Conservation (phyloP, 2,113 vertebrate species). For the Mionectes macconnelli region DNA sequence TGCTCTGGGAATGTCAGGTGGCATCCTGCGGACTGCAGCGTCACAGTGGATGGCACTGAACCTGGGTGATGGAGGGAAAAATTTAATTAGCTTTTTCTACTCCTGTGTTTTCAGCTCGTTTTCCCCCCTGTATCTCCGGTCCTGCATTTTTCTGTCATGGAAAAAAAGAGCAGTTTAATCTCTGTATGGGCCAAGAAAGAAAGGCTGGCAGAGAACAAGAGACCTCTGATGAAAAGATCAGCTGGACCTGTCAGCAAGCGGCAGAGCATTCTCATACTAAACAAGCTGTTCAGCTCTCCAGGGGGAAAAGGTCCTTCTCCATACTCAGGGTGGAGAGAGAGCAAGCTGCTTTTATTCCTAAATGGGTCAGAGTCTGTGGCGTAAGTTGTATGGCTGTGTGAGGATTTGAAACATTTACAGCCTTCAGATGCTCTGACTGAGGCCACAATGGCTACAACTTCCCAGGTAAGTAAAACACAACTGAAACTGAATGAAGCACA, state of each 20-base stretch:
- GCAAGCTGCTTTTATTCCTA: background rate
- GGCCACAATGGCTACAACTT: background rate
- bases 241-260: background rate
- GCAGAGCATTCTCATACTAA: background rate
- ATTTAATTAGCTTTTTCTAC: background rate
- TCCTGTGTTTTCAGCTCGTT: background rate
- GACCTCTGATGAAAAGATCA: background rate
- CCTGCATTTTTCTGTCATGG: background rate
- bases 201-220: background rate
- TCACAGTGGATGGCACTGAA: conserved; percentile 89
- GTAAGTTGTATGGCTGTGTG: background rate
- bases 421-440: background rate
- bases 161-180: background rate
- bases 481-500: background rate
- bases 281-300: background rate
- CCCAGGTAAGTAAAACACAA: background rate
- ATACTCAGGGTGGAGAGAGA: background rate
- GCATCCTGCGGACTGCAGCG: conserved; percentile 73
- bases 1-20: conserved; percentile 53
- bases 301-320: background rate
- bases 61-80: conserved; percentile 50
- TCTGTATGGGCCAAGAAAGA: background rate
- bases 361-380: background rate
- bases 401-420: background rate
- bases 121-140: background rate